Evolutionary conservation across 2,113 vertebrate species (phyloP).

Genomic region (Dipodomys stephensi): DNA sequence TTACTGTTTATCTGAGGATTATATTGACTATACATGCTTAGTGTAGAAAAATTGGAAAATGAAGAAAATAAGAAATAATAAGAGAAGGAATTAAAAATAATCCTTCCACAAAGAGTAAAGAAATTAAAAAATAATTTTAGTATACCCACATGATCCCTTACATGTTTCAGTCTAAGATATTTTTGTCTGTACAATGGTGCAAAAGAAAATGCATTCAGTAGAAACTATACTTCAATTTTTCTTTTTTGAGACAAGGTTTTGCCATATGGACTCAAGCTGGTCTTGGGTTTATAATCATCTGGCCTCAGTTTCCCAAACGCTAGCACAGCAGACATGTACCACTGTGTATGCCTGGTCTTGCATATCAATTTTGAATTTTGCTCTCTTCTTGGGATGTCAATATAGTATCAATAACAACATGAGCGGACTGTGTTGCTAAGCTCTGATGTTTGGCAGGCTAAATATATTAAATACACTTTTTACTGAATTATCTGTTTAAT

Average conservation of each 20-base stretch:
- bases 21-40: neutral
- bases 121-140: conserved; percentile 10
- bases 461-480: neutral
- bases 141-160: neutral
- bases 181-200: neutral
- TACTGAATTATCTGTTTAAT: neutral
- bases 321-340: no score
- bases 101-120: neutral
- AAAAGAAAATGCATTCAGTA: neutral
- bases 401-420: no score
- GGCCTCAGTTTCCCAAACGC: no score
- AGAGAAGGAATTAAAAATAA: conserved; percentile 2
- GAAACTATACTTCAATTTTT: neutral
- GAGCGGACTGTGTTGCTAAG: neutral
- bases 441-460: neutral
- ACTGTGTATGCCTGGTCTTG: no score
- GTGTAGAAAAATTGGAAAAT: conserved; percentile 33
- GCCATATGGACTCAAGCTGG: no score
- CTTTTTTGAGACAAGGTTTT: no score
- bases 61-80: conserved; percentile 35
- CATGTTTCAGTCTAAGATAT: neutral
- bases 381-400: neutral
- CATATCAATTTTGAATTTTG: neutral
- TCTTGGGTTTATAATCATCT: no score
- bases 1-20: neutral